A percentile compares a stretch with the other conserved stretches of the same genome.
These are phyloP conservation scores for Tetragnatha montana DNA, from an alignment of 2,888 invertebrate species.

Conservation along the genomic window DNA sequence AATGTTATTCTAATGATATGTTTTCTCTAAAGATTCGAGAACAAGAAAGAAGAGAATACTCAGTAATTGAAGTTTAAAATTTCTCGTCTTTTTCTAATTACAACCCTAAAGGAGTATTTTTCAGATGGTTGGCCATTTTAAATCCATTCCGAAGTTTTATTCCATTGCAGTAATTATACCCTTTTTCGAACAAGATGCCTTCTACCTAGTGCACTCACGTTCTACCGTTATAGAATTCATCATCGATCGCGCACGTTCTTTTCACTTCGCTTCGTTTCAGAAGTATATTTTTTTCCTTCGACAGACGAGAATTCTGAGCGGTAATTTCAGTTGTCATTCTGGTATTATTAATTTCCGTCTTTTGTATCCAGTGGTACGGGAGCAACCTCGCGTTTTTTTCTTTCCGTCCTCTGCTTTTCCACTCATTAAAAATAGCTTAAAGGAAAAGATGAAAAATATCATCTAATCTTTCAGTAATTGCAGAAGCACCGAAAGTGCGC, in stretches of 20 bases:
- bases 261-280: background rate
- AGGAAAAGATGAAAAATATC: constrained; percentile 25
- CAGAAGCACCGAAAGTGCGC: background rate
- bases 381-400: background rate
- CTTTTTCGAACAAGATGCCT: background rate
- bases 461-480: constrained; percentile 37
- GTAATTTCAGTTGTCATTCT: constrained; percentile 25
- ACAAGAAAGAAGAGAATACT: background rate
- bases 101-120: constrained; percentile 1
- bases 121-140: background rate
- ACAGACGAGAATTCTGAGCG: background rate
- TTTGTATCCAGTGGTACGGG: constrained; percentile 6
- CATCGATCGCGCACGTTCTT: background rate
- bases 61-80: constrained; percentile 26
- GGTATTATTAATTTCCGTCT: constrained; percentile 46
- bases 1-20: constrained; percentile 18
- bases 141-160: background rate
- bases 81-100: constrained; percentile 18
- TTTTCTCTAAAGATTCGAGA: constrained; percentile 7
- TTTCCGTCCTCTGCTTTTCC: background rate
- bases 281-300: background rate
- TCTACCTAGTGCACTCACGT: background rate
- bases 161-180: background rate
- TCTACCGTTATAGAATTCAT: background rate
- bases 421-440: constrained; percentile 53